Evolutionary conservation across 1,140 invertebrate genomes (phyloP).

Genomic region (Archegozetes longisetosus): DNA sequence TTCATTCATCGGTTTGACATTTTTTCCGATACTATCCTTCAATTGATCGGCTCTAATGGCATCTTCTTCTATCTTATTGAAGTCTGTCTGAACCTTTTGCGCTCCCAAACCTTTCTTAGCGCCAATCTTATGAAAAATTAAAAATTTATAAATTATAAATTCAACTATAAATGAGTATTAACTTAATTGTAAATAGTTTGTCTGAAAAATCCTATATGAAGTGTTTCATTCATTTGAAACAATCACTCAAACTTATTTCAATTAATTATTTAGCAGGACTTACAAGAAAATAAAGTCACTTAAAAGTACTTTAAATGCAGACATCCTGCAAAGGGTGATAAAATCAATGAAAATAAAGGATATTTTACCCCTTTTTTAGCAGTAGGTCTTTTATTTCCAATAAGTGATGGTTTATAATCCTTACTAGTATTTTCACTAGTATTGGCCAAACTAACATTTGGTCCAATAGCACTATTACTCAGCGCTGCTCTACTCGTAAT

Average conservation of each 20-base stretch:
- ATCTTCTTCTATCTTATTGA: slow-evolving; percentile 83
- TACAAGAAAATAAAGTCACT: neutral
- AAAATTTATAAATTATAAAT: neutral
- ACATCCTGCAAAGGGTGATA: slow-evolving; percentile 16
- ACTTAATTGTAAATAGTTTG: neutral
- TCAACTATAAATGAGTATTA: neutral
- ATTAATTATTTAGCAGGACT: slow-evolving; percentile 3
- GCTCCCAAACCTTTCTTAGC: slow-evolving; percentile 80
- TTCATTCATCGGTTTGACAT: slow-evolving; percentile 26
- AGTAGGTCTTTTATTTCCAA: slow-evolving; percentile 23
- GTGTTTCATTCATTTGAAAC: neutral
- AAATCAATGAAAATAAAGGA: slow-evolving; percentile 13
- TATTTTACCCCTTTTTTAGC: slow-evolving; percentile 32
- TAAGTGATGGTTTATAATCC: slow-evolving; percentile 9
- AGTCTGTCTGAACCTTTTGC: slow-evolving; percentile 79
- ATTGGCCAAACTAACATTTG: slow-evolving; percentile 7
- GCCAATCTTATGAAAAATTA: slow-evolving; percentile 42
- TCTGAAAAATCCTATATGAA: neutral
- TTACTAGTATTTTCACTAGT: neutral
- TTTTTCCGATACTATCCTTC: slow-evolving; percentile 29
- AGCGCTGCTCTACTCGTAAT: too few relatives aligned
- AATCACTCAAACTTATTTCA: neutral
- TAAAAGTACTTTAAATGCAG: slow-evolving; percentile 13
- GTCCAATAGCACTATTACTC: neutral
- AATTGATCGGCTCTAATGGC: slow-evolving; percentile 62